Percentiles rank a stretch among this genome's conserved stretches.
Evolutionary conservation across 2,888 invertebrate species (phyloP).

Genomic region (Scotopteryx bipunctaria): DNA sequence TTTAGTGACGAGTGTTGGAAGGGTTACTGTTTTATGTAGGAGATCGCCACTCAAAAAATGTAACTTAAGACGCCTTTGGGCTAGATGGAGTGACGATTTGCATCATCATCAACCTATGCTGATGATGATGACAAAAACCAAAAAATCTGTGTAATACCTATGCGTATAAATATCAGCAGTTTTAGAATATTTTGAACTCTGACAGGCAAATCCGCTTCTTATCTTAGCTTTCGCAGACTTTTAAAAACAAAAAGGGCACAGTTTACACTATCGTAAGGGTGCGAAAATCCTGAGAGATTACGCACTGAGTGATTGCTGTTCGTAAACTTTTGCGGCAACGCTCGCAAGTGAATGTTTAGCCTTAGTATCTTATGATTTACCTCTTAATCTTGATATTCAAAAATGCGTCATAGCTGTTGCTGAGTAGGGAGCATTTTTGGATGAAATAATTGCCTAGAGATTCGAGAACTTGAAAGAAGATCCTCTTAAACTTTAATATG

Average conservation of each 20-base stretch:
- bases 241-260: constrained; percentile 65
- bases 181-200: constrained; percentile 1
- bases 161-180: constrained; percentile 1
- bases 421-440: constrained; percentile 46
- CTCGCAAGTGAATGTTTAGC: constrained; percentile 69
- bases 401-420: constrained; percentile 8
- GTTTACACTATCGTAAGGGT: constrained; percentile 57
- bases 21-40: neutral
- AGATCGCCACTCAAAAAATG: no score
- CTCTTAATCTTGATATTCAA: constrained; percentile 37
- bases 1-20: neutral
- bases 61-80: no score
- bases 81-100: no score
- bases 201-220: constrained; percentile 46
- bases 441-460: constrained; percentile 8
- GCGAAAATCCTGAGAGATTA: constrained; percentile 80
- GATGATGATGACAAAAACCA: no score
- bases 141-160: no score
- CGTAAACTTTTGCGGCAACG: constrained; percentile 67
- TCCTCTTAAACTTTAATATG: neutral
- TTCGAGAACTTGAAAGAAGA: constrained; percentile 1
- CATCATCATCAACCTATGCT: no score
- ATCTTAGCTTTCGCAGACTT: constrained; percentile 67
- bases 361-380: constrained; percentile 69
- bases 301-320: constrained; percentile 80